phyloP scores from a whole-genome alignment of 2,113 vertebrate genomes.

The Rhadina sibilatrix region DNA sequence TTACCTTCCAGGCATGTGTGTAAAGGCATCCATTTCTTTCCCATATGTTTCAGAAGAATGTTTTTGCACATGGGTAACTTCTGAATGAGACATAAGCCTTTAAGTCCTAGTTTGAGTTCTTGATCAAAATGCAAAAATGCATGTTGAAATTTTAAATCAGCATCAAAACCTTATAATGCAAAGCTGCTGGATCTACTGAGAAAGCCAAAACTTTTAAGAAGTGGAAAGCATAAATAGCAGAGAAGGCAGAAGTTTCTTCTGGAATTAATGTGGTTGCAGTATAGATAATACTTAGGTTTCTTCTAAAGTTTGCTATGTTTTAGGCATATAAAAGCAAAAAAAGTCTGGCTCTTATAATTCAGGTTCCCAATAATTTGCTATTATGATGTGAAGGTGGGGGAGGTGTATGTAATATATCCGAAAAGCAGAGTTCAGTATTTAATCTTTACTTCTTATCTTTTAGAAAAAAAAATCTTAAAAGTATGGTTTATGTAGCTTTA shows the following conservation, averaged over 20 bases:
- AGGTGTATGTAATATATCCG: not conserved
- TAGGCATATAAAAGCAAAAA: not conserved
- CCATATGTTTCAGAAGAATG: not conserved
- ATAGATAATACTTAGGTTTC: not conserved
- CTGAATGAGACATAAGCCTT: not conserved
- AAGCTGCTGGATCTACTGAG: not conserved
- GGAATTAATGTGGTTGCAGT: not conserved
- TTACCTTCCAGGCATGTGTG: not conserved
- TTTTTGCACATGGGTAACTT: not conserved
- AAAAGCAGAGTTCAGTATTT: not conserved
- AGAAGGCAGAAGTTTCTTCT: not conserved
- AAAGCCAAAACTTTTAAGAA: not conserved
- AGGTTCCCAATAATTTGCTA: not conserved
- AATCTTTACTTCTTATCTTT: not conserved
- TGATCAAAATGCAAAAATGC: not conserved
- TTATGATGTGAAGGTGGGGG: not conserved
- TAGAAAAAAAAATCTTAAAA: not conserved
- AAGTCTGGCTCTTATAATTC: not conserved
- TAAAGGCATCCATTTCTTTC: not conserved
- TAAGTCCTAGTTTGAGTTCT: not conserved
- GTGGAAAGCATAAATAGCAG: not conserved
- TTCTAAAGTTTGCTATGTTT: not conserved
- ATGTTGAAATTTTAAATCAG: not conserved
- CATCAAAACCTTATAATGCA: not conserved
- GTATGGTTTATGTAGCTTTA: not conserved